Conservation (phyloP, 2,113 vertebrate genomes). For the Crotophaga sulcirostris region DNA sequence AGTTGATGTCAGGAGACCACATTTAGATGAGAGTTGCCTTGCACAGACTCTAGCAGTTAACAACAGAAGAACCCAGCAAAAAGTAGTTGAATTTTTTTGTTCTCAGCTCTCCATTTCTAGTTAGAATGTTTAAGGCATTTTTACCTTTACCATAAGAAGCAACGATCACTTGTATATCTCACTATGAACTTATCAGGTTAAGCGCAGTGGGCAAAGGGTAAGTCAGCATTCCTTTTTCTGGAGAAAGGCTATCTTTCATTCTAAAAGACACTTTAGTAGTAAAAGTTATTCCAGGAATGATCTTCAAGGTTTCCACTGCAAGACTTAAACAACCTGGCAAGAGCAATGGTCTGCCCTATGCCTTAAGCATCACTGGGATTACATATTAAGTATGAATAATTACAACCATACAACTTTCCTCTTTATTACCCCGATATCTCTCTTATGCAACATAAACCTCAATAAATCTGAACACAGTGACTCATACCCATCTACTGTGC, state of each 20-base stretch:
- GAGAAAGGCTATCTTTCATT: neutral
- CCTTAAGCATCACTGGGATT: neutral
- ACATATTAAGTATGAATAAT: neutral
- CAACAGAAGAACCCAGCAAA: neutral
- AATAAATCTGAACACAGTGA: slow-evolving; percentile 47
- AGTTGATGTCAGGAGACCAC: neutral
- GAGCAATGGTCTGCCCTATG: neutral
- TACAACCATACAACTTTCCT: neutral
- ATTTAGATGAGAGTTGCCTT: neutral
- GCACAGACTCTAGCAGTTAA: neutral
- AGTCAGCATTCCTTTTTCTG: neutral
- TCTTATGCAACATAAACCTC: slow-evolving; percentile 48
- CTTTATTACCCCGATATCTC: slow-evolving; percentile 10
- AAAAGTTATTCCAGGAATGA: neutral
- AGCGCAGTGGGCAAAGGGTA: neutral
- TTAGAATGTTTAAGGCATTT: neutral
- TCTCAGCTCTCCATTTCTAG: neutral
- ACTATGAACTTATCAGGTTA: neutral
- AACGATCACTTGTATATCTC: neutral
- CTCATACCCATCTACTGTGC: slow-evolving; percentile 10
- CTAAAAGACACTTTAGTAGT: neutral
- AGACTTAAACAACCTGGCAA: neutral
- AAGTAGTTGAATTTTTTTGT: neutral
- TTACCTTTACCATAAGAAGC: neutral
- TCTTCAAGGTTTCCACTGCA: neutral